phyloP scores from a whole-genome alignment of 1,140 invertebrate genomes.

The Oryctes rhinoceros region DNA sequence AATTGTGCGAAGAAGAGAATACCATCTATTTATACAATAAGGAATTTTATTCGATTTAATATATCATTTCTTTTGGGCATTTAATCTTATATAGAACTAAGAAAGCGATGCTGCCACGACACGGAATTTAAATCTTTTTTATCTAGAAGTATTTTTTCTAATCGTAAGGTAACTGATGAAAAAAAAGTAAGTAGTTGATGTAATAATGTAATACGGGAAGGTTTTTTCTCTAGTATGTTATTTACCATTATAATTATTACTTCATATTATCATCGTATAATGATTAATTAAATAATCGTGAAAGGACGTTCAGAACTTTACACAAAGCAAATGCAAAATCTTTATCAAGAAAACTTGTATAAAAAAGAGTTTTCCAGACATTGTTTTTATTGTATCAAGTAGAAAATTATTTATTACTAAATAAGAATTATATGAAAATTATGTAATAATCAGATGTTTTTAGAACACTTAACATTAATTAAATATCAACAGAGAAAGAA shows the following conservation, averaged over 20 bases:
- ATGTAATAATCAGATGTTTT: background rate
- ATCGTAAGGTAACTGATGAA: background rate
- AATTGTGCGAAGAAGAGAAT: background rate
- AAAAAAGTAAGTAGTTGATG: background rate
- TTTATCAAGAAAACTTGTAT: no score
- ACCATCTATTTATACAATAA: background rate
- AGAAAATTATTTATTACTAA: background rate
- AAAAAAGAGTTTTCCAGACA: no score
- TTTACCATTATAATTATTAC: background rate
- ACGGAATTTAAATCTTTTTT: background rate
- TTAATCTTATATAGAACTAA: background rate
- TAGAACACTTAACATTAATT: background rate
- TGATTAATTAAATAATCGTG: background rate
- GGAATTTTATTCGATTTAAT: background rate
- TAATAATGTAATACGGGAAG: background rate
- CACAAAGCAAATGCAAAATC: background rate
- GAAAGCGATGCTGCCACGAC: slow-evolving; percentile 1
- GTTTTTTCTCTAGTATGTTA: background rate
- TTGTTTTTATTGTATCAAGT: background rate
- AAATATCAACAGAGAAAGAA: background rate
- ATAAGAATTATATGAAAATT: background rate
- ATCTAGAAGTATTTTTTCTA: slow-evolving; percentile 14
- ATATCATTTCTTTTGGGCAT: background rate
- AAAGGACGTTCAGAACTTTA: background rate
- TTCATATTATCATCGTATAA: background rate